These are phyloP conservation scores for Ramphastos sulfuratus DNA, from an alignment of 2,113 vertebrate species.

Conservation along the genomic window DNA sequence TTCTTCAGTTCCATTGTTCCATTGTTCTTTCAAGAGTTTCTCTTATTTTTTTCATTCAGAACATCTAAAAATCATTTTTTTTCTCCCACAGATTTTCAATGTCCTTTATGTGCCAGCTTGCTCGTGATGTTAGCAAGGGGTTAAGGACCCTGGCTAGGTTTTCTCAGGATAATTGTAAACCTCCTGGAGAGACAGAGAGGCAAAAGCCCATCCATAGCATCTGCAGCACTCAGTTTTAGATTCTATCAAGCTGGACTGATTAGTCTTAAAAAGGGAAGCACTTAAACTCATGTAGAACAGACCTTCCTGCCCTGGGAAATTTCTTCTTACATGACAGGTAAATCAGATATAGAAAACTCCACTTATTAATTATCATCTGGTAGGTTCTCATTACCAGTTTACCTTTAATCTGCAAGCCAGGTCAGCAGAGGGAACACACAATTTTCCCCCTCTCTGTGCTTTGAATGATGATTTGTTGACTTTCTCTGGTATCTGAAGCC, in stretches of 20 bases:
- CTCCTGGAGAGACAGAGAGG: background rate
- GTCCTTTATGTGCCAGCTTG: background rate
- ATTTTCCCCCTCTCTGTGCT: background rate
- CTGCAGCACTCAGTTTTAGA: background rate
- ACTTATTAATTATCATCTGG: background rate
- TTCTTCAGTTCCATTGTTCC: background rate
- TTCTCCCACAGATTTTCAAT: background rate
- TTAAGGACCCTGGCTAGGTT: background rate
- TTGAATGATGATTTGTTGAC: background rate
- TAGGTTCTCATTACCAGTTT: background rate
- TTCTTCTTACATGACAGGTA: background rate
- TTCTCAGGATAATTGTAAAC: background rate
- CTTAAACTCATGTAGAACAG: background rate
- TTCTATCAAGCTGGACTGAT: background rate
- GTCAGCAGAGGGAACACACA: accelerated
- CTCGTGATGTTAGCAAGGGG: background rate
- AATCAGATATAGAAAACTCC: background rate
- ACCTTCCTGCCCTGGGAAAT: background rate
- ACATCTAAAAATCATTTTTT: background rate
- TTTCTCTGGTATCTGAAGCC: background rate
- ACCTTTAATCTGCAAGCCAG: background rate
- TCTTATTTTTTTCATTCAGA: background rate
- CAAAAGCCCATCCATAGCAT: background rate
- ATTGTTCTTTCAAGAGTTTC: background rate
- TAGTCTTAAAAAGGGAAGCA: background rate